phyloP scores from a whole-genome alignment of 2,797 vertebrate species.

The Chelidonichthys spinosus region DNA sequence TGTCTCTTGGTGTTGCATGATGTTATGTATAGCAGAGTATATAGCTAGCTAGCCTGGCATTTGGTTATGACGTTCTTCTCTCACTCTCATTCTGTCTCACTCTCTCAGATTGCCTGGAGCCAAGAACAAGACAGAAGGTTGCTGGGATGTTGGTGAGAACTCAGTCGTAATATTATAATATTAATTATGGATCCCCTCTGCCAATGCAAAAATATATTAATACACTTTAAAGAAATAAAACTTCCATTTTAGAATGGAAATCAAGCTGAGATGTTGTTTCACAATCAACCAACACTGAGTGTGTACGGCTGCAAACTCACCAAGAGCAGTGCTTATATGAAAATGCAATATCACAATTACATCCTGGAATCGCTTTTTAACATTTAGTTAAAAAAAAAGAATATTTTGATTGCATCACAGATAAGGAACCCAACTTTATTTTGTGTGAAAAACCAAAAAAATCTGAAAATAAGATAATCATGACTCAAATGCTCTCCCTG shows the following conservation, averaged over 20 bases:
- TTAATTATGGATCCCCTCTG: neutral
- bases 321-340: too few relatives aligned
- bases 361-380: too few relatives aligned
- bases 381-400: too few relatives aligned
- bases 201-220: neutral
- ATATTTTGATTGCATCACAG: too few relatives aligned
- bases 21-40: neutral
- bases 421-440: too few relatives aligned
- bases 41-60: neutral
- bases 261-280: neutral
- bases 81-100: conserved; percentile 16
- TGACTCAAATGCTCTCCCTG: too few relatives aligned
- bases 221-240: neutral
- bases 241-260: neutral
- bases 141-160: conserved; percentile 94
- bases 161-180: neutral
- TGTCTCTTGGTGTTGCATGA: neutral
- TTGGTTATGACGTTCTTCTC: neutral
- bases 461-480: too few relatives aligned
- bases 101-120: conserved; percentile 89
- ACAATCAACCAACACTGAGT: neutral
- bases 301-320: too few relatives aligned
- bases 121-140: conserved; percentile 88
- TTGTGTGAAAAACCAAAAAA: too few relatives aligned
- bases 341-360: too few relatives aligned